phyloP scores from a whole-genome alignment of 1,140 invertebrate species.

The Orius insidiosus region DNA sequence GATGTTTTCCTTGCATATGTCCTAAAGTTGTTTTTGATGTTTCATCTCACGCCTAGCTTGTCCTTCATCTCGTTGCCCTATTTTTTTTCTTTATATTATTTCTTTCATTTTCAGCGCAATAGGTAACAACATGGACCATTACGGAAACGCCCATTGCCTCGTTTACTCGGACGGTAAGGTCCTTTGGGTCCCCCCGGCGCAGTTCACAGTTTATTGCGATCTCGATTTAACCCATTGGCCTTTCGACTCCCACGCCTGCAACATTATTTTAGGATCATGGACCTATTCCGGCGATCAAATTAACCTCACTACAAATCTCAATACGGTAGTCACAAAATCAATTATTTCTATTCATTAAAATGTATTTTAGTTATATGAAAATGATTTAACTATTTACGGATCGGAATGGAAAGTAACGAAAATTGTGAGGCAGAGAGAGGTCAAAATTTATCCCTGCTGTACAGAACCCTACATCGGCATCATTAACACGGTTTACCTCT shows the following conservation, averaged over 20 bases:
- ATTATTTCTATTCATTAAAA: no score
- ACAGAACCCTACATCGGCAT: slow-evolving; percentile 35
- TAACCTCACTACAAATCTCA: slow-evolving; percentile 26
- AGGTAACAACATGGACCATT: slow-evolving; percentile 29
- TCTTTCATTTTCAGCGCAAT: slow-evolving; percentile 28
- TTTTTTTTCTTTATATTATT: no score
- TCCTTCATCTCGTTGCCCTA: no score
- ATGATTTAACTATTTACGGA: slow-evolving; percentile 24
- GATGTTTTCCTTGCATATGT: no score
- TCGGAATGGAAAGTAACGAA: slow-evolving; percentile 38
- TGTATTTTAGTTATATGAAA: neutral
- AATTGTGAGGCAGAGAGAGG: slow-evolving; percentile 25
- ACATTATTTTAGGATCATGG: slow-evolving; percentile 47
- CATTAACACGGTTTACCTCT: slow-evolving; percentile 32
- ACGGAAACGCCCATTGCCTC: slow-evolving; percentile 40
- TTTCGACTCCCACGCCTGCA: slow-evolving; percentile 50
- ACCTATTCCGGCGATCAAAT: slow-evolving; percentile 46
- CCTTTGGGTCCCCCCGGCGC: slow-evolving; percentile 48
- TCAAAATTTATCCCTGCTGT: slow-evolving; percentile 31
- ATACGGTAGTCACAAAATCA: no score
- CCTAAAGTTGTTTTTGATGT: no score
- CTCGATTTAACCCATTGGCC: slow-evolving; percentile 52
- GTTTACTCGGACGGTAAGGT: slow-evolving; percentile 37
- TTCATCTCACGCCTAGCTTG: no score
- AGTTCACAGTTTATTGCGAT: slow-evolving; percentile 44